These are phyloP conservation scores for Caenorhabditis panamensis DNA, from an alignment of 2,888 invertebrate species.

Conservation along the genomic window DNA sequence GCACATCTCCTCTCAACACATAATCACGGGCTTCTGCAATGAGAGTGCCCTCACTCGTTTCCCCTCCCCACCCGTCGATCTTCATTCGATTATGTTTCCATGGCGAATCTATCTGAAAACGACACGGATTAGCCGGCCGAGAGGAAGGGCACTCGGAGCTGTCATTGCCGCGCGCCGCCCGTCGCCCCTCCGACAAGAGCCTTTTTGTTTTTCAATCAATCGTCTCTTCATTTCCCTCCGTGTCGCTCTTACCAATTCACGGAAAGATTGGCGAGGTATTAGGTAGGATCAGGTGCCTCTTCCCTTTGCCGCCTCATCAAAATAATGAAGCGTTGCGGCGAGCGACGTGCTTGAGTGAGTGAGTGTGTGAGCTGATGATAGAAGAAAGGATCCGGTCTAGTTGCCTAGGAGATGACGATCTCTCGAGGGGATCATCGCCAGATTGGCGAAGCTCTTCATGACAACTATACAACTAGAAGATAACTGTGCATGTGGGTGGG, in stretches of 20 bases:
- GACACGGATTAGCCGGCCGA: constrained; percentile 21
- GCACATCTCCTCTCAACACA: constrained; percentile 1
- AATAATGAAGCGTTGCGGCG: constrained; percentile 33
- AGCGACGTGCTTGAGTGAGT: no score
- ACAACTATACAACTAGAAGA: constrained; percentile 3
- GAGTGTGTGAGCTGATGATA: constrained; percentile 5
- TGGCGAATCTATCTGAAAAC: constrained; percentile 49
- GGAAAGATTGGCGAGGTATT: constrained; percentile 24
- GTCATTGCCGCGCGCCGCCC: constrained; percentile 16
- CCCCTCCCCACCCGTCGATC: neutral
- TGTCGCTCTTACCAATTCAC: constrained; percentile 9
- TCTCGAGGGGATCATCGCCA: neutral
- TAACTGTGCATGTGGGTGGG: constrained; percentile 3
- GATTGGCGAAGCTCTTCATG: constrained; percentile 23
- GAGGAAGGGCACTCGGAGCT: constrained; percentile 31
- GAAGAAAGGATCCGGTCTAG: constrained; percentile 13
- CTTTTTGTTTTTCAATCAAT: constrained; percentile 47
- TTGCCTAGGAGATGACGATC: constrained; percentile 28
- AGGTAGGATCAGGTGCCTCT: constrained; percentile 47
- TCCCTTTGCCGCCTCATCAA: constrained; percentile 23
- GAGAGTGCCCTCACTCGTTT: neutral
- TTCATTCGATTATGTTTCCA: constrained; percentile 63
- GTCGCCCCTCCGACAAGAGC: constrained; percentile 5
- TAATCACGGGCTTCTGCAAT: constrained; percentile 28
- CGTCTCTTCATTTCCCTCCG: constrained; percentile 11